Evolutionary conservation across 2,113 vertebrate genomes (phyloP).

Genomic region (Coryphaenoides rupestris): DNA sequence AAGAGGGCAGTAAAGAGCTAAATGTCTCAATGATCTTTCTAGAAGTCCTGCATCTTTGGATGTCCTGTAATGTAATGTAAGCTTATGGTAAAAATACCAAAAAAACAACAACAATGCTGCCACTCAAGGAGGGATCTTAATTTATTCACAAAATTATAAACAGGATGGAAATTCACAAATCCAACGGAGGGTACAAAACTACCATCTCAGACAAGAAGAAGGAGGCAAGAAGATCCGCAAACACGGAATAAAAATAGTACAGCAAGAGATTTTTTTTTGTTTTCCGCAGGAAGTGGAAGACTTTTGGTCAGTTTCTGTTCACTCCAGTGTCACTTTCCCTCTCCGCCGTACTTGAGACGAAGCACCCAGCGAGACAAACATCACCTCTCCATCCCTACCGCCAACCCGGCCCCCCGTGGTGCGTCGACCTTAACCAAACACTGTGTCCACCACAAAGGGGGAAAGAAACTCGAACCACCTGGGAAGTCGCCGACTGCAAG

Average conservation of each 20-base stretch:
- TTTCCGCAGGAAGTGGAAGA: background rate
- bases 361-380: slow-evolving; percentile 9
- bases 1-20: too few species aligned
- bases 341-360: background rate
- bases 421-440: slow-evolving; percentile 21
- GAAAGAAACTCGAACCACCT: slow-evolving; percentile 11
- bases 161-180: slow-evolving; percentile 51
- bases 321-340: background rate
- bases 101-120: background rate
- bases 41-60: too few species aligned
- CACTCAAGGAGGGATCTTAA: slow-evolving; percentile 40
- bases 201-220: slow-evolving; percentile 30
- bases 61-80: background rate
- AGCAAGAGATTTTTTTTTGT: slow-evolving; percentile 4
- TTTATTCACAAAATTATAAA: slow-evolving; percentile 75
- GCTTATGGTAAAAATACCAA: too few species aligned
- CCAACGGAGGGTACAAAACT: slow-evolving; percentile 37
- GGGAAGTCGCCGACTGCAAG: slow-evolving; percentile 3
- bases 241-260: slow-evolving; percentile 25
- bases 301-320: slow-evolving; percentile 19
- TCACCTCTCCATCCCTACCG: slow-evolving; percentile 7
- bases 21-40: too few species aligned
- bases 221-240: too few species aligned
- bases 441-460: slow-evolving; percentile 15
- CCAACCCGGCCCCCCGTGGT: slow-evolving; percentile 4